Conservation (phyloP, 2,113 vertebrate genomes). For the Heterotilapia buettikoferi region DNA sequence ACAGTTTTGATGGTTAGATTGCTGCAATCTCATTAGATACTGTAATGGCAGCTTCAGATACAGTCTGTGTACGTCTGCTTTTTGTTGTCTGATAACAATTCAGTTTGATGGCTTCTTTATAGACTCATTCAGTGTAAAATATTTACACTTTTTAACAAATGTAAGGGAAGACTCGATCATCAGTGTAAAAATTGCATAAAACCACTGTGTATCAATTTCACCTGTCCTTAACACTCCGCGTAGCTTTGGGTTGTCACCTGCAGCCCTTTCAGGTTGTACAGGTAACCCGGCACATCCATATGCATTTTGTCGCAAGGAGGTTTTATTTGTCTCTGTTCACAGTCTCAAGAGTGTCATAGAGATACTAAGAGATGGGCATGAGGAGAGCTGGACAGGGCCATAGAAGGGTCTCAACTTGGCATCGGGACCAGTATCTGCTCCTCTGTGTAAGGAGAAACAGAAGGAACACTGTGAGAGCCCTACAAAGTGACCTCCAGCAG, state of each 20-base stretch:
- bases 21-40: background rate
- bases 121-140: background rate
- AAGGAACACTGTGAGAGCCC: background rate
- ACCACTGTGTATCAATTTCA: background rate
- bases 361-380: background rate
- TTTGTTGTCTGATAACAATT: background rate
- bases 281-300: background rate
- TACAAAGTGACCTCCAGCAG: background rate
- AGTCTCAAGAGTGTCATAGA: background rate
- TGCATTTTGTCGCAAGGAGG: background rate
- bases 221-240: background rate
- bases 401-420: background rate
- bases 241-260: background rate
- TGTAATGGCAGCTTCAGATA: background rate
- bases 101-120: background rate
- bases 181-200: background rate
- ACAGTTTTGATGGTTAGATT: background rate
- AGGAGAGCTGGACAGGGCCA: background rate
- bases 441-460: background rate
- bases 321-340: background rate
- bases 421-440: background rate
- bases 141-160: background rate
- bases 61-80: background rate
- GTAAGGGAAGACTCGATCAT: background rate
- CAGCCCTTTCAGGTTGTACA: background rate